phyloP scores from a whole-genome alignment of 2,888 invertebrate species.

The Lycaena phlaeas region DNA sequence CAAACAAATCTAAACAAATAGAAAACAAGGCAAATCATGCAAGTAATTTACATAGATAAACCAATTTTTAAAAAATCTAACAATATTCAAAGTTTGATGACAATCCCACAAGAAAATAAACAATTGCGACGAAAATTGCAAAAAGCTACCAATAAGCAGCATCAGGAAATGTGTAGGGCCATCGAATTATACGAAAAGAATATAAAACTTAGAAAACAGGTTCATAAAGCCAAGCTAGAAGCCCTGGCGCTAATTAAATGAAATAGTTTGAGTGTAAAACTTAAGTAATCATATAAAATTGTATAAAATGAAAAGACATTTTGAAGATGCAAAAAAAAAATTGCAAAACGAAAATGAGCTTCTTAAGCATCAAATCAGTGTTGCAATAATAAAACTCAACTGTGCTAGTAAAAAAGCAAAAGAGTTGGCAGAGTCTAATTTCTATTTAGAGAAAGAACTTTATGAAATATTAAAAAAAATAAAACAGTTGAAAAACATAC shows the following conservation, averaged over 20 bases:
- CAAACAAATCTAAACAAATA: no score
- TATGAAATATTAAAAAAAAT: constrained; percentile 32
- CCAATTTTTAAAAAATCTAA: not conserved
- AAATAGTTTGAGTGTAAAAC: no score
- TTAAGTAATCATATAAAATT: no score
- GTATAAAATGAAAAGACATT: constrained; percentile 20
- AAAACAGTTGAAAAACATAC: constrained; percentile 9
- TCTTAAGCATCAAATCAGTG: constrained; percentile 31
- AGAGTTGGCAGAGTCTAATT: constrained; percentile 43
- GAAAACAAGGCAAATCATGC: no score
- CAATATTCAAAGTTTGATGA: not conserved
- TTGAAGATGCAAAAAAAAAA: constrained; percentile 22
- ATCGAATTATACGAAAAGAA: constrained; percentile 50
- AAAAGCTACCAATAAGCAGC: constrained; percentile 45
- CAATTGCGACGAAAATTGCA: constrained; percentile 29
- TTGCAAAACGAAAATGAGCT: constrained; percentile 34
- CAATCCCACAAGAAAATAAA: constrained; percentile 28
- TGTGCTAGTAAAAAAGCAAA: constrained; percentile 41
- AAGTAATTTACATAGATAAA: no score
- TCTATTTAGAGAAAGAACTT: constrained; percentile 36
- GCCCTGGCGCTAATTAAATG: constrained; percentile 25
- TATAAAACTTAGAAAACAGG: constrained; percentile 24
- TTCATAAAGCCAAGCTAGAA: constrained; percentile 32
- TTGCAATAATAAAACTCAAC: constrained; percentile 33
- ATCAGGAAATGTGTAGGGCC: constrained; percentile 57